Evolutionary conservation across 2,113 vertebrate genomes (phyloP), one percentile per base, ranked within the genome.

Genomic region (Pseudonaja textilis): DNA sequence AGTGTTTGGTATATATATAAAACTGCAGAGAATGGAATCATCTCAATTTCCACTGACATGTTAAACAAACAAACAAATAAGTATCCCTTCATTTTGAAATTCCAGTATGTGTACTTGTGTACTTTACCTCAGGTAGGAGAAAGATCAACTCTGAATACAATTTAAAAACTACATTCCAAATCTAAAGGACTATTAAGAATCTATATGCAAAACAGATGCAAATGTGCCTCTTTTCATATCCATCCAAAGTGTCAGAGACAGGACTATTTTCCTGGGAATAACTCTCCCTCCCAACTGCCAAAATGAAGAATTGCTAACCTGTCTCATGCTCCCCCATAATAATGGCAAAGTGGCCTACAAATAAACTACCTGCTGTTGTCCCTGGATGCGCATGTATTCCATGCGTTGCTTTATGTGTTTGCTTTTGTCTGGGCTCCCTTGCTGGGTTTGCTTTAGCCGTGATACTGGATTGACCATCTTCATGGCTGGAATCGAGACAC

Each of bases 351-450:
- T 8, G 64, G 74, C 47, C 0, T 95, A 98, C 97, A 97, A 98
- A 96, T 97, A 59, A 7, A 42, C 93, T 98, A 99, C 99, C 99
- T 99, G 99, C 96, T 99, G 99, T 97, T 99, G 99, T 95, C 98
- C 98, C 97, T 99, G 99, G 97, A 97, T 98, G 97, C 98, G 97
- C 97, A 99, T 94, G 97, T 98, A 99, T 91, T 99, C 99, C 5
- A 99, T 98, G 90, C 98, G 97, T 96, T 99, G 98, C 96, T 99
- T 99, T 95, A 98, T 95, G 85, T 98, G 98, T 94, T 99, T 99
- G 97, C 96, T 97, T 94, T 99, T 99, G 96, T 99, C 99, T 0
- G 98, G 98, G 96, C 98, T 99, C 97, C 98, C 98, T 98, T 99
- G 98, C 92, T 98, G 98, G 95, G 98, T 97, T 94, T 98, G 98